Percentiles rank a stretch among this genome's conserved stretches.
Evolutionary conservation across 2,888 invertebrate species (phyloP).

Genomic region (Epirrita christyi): DNA sequence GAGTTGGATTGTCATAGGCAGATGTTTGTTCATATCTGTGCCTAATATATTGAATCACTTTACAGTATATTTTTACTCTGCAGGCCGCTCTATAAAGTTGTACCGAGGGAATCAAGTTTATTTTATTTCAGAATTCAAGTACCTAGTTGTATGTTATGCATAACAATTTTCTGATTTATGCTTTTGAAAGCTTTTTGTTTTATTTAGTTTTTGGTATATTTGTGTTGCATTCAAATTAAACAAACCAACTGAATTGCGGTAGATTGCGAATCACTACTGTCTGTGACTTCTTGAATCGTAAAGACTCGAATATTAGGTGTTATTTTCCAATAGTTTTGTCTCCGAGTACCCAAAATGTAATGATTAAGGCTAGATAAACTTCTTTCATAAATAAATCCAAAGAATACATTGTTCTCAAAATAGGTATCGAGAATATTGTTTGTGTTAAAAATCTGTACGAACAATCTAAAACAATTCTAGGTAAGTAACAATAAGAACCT

Average conservation of each 20-base stretch:
- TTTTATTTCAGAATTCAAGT: constrained; percentile 27
- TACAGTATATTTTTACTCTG: background rate
- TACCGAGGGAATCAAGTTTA: constrained; percentile 20
- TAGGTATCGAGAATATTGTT: too few species aligned
- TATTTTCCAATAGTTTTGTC: too few species aligned
- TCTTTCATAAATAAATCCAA: too few species aligned
- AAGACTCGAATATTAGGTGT: too few species aligned
- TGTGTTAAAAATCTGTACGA: too few species aligned
- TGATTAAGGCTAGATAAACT: too few species aligned
- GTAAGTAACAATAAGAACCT: background rate
- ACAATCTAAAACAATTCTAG: too few species aligned
- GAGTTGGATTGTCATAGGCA: background rate
- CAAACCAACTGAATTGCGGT: too few species aligned
- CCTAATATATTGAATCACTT: background rate
- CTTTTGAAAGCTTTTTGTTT: constrained; percentile 5
- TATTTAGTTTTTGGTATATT: background rate
- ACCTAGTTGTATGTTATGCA: constrained; percentile 28
- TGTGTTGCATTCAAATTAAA: background rate
- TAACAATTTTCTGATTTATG: constrained; percentile 22
- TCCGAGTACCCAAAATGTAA: too few species aligned
- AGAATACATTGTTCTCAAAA: too few species aligned
- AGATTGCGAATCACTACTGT: too few species aligned
- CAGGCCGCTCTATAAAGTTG: constrained; percentile 18
- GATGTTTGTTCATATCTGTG: background rate
- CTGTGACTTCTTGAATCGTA: too few species aligned